Conservation (phyloP, 2,888 invertebrate genomes). For the Mechanitis mazaeus region DNA sequence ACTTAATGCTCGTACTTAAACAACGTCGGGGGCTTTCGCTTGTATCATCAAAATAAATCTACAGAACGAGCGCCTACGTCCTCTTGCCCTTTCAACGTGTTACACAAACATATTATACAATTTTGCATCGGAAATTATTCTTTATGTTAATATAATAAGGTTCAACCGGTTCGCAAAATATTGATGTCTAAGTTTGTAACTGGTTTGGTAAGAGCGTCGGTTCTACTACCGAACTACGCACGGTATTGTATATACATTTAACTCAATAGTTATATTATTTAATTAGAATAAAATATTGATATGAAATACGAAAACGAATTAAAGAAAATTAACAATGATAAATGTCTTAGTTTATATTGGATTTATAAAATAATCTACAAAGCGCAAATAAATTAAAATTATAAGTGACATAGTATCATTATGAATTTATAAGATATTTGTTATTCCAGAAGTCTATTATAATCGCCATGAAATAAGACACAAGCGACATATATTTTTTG, state of each 20-base stretch:
- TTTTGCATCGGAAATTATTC: not conserved
- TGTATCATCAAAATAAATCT: constrained; percentile 35
- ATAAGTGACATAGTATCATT: not conserved
- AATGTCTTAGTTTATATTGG: too few relatives aligned
- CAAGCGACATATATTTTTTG: not conserved
- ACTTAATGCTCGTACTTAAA: constrained; percentile 7
- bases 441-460: not conserved
- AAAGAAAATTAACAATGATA: too few relatives aligned
- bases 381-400: not conserved
- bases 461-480: constrained; percentile 2
- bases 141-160: constrained; percentile 6
- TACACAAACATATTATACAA: constrained; percentile 3
- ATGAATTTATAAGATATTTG: not conserved
- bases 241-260: constrained; percentile 19
- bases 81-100: constrained; percentile 35
- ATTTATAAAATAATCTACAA: too few relatives aligned
- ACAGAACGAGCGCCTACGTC: constrained; percentile 30
- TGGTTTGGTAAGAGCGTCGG: constrained; percentile 31
- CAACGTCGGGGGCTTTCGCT: constrained; percentile 15
- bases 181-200: constrained; percentile 26
- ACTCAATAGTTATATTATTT: not conserved
- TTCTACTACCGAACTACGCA: constrained; percentile 34
- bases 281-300: not conserved
- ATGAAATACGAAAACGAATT: not conserved
- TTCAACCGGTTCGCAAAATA: constrained; percentile 3